Conservation (phyloP, 1,140 invertebrate species). For the Calliphora vicina region DNA sequence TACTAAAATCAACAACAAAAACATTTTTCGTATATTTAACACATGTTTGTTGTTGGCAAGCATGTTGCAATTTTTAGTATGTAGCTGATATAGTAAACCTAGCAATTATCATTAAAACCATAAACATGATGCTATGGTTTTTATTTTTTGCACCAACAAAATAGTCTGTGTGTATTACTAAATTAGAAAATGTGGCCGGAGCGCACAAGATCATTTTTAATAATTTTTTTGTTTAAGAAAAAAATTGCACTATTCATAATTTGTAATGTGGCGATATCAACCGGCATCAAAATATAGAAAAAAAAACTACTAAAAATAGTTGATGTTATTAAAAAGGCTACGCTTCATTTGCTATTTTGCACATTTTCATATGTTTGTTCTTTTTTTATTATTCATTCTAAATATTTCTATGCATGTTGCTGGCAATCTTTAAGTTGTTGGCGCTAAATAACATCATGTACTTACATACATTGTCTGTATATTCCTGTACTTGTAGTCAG, state of each 20-base stretch:
- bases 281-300: not conserved
- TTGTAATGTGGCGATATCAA: not conserved
- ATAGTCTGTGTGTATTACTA: not conserved
- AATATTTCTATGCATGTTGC: not conserved
- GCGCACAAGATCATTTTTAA: not conserved
- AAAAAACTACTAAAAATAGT: not conserved
- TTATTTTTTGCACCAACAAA: not conserved
- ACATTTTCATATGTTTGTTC: not conserved
- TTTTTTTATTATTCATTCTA: not conserved
- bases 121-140: conserved; percentile 7
- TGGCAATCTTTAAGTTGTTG: not conserved
- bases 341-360: not conserved
- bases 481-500: not conserved
- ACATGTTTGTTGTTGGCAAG: conserved; percentile 11
- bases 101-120: conserved; percentile 14
- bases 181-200: not conserved
- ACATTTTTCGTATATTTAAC: not conserved
- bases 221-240: too few species aligned
- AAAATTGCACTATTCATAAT: not conserved
- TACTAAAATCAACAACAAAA: not conserved
- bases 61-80: conserved; percentile 4
- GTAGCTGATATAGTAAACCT: not conserved
- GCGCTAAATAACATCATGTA: not conserved
- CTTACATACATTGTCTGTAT: not conserved
- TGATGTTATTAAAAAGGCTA: not conserved